Percentiles rank a stretch among this genome's conserved stretches.
These are phyloP conservation scores for Campoletis raptor DNA, from an alignment of 2,888 invertebrate genomes.

Conservation along the genomic window DNA sequence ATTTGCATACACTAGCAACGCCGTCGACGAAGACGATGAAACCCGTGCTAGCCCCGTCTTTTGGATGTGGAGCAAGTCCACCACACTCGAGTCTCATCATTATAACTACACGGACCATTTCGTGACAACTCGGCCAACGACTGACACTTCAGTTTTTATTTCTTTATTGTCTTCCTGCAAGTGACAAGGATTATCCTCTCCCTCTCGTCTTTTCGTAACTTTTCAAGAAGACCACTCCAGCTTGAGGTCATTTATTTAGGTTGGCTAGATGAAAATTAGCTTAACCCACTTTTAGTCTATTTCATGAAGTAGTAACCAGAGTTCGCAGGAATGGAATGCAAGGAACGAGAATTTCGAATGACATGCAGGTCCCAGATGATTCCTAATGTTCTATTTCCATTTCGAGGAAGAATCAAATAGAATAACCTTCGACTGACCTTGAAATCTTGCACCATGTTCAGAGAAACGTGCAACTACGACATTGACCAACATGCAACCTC, in stretches of 20 bases:
- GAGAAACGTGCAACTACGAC: background rate
- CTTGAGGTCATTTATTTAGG: background rate
- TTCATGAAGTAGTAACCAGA: background rate
- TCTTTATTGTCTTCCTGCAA: background rate
- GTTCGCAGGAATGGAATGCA: background rate
- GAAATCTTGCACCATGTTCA: background rate
- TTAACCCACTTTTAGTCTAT: background rate
- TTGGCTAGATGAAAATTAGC: background rate
- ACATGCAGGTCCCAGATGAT: background rate
- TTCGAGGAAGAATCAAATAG: background rate
- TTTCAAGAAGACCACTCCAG: background rate
- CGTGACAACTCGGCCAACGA: background rate
- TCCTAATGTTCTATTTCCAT: background rate
- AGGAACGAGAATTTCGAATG: background rate
- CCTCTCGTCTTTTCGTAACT: background rate
- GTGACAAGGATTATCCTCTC: background rate
- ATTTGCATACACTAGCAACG: background rate
- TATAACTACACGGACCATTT: conserved; percentile 6
- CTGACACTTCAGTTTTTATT: background rate
- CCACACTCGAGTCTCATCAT: background rate
- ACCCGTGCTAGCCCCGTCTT: conserved; percentile 13
- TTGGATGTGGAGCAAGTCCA: background rate
- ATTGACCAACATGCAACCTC: background rate
- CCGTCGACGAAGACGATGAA: background rate
- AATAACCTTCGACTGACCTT: background rate